Base-by-base conservation (phyloP, 2,888 invertebrate genomes). In the Steinernema hermaphroditum region DNA sequence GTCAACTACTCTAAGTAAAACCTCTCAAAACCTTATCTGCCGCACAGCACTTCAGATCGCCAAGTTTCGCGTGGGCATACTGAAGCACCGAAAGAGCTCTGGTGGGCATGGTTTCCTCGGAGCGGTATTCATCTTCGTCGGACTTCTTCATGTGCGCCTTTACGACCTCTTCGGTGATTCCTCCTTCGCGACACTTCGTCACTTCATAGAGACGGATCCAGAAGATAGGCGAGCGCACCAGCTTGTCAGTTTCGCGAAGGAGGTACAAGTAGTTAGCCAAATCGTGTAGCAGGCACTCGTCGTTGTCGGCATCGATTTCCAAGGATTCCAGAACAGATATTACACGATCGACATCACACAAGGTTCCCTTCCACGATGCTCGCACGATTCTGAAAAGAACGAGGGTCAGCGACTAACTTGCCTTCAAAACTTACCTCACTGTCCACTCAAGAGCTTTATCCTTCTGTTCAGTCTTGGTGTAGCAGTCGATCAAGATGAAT, bases 61-160 rank as follows among this genome's bases (percentile, higher is more conserved):
- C 62, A 32, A 62, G 62, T 62, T 62, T 62, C n/a, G 22, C 29
- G 29, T 62, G 62, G 27, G 62, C 62, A 24, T 27, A 27, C 62
- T 62, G 62, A 8, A 62, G 62, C 22, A 62, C 62, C 4, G 29
- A 24, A 62, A 62, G 62, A 29, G 62, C 62, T 8, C 62, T 22
- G 2, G 62, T 62, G 9, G 62, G 62, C n/a, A 46, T 16, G 22
- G 46, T 16, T 46, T 46, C 46, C 4, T 46, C 46, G n/a, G 46
- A 6, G 4, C 6, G 46, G 22, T 46, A 16, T 16, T 46, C 46
- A 6, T 46, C 46, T 16, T 46, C 46, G 6, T 16, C 46, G 16
- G 46, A 46, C 22, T 19, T 6, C n/a, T 46, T 6, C 62, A 62
- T 62, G 34, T 62, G 32, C 8, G 32, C 16, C 27, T 62, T 32